These are phyloP conservation scores for Furcifer pardalis DNA, from an alignment of 2,797 vertebrate species.

Conservation along the genomic window DNA sequence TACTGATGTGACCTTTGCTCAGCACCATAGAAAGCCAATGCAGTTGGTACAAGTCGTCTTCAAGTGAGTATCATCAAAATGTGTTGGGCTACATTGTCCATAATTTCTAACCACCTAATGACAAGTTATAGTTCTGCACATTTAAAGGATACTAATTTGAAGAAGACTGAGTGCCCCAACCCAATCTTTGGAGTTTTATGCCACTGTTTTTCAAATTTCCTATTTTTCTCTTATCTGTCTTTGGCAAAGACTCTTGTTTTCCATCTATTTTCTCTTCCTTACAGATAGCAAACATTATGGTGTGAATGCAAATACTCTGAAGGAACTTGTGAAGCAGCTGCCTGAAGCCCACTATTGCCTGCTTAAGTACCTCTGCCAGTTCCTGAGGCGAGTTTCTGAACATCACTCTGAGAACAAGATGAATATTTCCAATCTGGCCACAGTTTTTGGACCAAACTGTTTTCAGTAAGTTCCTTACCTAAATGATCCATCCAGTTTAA, in stretches of 20 bases:
- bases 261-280: slow-evolving; percentile 43
- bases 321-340: slow-evolving; percentile 82
- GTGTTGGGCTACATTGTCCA: background rate
- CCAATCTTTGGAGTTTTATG: background rate
- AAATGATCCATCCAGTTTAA: background rate
- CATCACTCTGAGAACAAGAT: slow-evolving; percentile 88
- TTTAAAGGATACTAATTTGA: background rate
- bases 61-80: background rate
- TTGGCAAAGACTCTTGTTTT: slow-evolving; percentile 21
- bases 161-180: background rate
- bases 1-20: background rate
- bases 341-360: slow-evolving; percentile 86
- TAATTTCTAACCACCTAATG: too few species aligned
- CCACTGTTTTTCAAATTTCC: background rate
- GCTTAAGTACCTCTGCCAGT: slow-evolving; percentile 88
- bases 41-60: background rate
- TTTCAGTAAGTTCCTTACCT: slow-evolving; percentile 86
- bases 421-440: slow-evolving; percentile 89
- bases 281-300: slow-evolving; percentile 76
- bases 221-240: background rate
- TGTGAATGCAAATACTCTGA: slow-evolving; percentile 77
- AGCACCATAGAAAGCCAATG: background rate
- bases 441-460: slow-evolving; percentile 91
- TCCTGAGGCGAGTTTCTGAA: slow-evolving; percentile 86
- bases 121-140: background rate